Conservation (phyloP, 2,888 invertebrate genomes). For the Melangyna quadrimaculata region DNA sequence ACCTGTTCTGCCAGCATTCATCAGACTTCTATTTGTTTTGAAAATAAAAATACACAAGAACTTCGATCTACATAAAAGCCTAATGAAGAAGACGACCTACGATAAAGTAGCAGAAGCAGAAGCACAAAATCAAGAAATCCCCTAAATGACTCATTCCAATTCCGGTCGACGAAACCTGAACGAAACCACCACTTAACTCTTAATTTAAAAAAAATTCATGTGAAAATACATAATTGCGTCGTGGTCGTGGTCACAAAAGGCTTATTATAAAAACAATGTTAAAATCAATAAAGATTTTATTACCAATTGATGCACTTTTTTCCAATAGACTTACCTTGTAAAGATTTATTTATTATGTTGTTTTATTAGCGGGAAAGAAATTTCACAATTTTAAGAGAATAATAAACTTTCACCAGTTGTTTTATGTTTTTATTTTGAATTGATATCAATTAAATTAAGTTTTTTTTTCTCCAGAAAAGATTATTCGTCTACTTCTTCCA, state of each 20-base stretch:
- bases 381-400: not conserved
- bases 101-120: not conserved
- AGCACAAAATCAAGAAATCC: slow-evolving; percentile 18
- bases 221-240: slow-evolving; percentile 52
- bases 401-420: not conserved
- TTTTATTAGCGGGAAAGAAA: not conserved
- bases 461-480: not conserved
- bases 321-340: not conserved
- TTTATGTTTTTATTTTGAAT: not conserved
- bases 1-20: slow-evolving; percentile 26
- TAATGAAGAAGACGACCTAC: not conserved
- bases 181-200: not conserved
- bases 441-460: not conserved
- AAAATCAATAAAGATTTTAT: slow-evolving; percentile 9
- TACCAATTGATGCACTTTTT: not conserved
- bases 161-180: not conserved
- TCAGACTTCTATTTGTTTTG: slow-evolving; percentile 37
- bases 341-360: not conserved
- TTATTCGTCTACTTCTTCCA: not conserved
- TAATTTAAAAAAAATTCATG: slow-evolving; percentile 27
- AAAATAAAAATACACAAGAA: not conserved
- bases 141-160: slow-evolving; percentile 55
- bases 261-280: not conserved
- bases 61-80: not conserved
- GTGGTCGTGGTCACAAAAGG: not conserved